Conservation (phyloP, 2,888 invertebrate species). For the Lycaena phlaeas region DNA sequence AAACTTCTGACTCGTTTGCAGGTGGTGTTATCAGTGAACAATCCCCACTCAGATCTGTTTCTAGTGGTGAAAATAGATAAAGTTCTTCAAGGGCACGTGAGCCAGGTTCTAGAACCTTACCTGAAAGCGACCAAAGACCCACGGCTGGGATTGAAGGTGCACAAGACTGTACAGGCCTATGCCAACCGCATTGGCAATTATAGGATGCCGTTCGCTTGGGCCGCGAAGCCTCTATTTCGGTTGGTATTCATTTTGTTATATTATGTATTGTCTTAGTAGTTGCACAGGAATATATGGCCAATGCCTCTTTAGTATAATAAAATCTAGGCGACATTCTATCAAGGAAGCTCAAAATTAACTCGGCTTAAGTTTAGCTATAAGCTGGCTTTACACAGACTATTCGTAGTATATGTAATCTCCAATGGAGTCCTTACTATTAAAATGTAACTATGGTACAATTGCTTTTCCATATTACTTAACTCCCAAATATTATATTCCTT, state of each 20-base stretch:
- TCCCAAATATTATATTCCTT: too few species aligned
- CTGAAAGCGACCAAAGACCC: slow-evolving; percentile 86
- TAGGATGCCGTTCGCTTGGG: slow-evolving; percentile 98
- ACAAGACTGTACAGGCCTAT: slow-evolving; percentile 84
- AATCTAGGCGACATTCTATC: too few species aligned
- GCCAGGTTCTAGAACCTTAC: slow-evolving; percentile 89
- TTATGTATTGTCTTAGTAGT: too few species aligned
- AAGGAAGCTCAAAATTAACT: too few species aligned
- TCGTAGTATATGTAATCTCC: too few species aligned
- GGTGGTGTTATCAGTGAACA: slow-evolving; percentile 90
- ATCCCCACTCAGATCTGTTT: slow-evolving; percentile 92
- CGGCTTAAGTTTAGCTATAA: too few species aligned
- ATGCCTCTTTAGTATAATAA: too few species aligned
- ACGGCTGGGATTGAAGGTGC: slow-evolving; percentile 83
- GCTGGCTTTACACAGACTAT: too few species aligned
- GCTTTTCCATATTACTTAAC: too few species aligned
- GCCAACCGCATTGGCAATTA: slow-evolving; percentile 90
- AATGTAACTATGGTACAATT: too few species aligned
- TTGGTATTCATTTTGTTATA: slow-evolving; percentile 22
- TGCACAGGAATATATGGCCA: background rate
- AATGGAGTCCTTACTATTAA: too few species aligned
- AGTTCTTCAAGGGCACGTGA: slow-evolving; percentile 90
- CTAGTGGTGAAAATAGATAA: slow-evolving; percentile 95
- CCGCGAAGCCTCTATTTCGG: slow-evolving; percentile 89
- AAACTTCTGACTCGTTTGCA: too few species aligned